Base-by-base conservation (phyloP, 2,113 vertebrate genomes). In the Channa maculata region DNA sequence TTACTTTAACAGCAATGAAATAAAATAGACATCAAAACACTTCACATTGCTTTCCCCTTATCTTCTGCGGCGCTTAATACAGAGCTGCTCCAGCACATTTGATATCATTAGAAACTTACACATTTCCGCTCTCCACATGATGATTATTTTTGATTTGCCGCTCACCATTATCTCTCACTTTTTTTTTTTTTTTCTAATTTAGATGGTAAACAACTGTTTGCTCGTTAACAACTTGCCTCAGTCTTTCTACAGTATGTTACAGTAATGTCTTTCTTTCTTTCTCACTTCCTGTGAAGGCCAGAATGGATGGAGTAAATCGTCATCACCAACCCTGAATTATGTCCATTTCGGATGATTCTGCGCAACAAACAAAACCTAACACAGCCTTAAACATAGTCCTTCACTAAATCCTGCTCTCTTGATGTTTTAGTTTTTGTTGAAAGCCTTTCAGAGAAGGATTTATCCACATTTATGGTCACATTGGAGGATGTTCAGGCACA, bases 11-110 rank as follows among this genome's bases (percentile, higher is more conserved):
- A 58, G 77, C 44, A 34, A 71, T 71, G 63, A 85, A 88, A 86
- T 86, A 70, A 91, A 89, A 90, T 59, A 89, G 80, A 88, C 83
- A 86, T 90, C 81, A 90, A 79, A 85, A 86, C 49, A 70, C 53
- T 78, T 61, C 13, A 82, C 63, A 65, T 58, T 43, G 75, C 65
- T 79, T 84, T 82, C 9, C 44, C 67, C 63, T 82, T 50, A 38
- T 83, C 68, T 63, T 62, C 75, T 39, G 69, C 45, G 8, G 33
- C 44, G 38, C 54, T 62, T 51, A 75, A 43, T 59, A 2, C 53
- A 55, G n/a, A 75, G 66, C 65, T 74, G 65, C 72, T 72, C 36
- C 13, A 6, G 62, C 52, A 48, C 65, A 64, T 62, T 61, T 51
- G n/a, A 63, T 73, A 61, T 65, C 59, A 78, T 73, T 62, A 33